Conservation (phyloP, 2,113 vertebrate genomes). For the Callipepla squamata region DNA sequence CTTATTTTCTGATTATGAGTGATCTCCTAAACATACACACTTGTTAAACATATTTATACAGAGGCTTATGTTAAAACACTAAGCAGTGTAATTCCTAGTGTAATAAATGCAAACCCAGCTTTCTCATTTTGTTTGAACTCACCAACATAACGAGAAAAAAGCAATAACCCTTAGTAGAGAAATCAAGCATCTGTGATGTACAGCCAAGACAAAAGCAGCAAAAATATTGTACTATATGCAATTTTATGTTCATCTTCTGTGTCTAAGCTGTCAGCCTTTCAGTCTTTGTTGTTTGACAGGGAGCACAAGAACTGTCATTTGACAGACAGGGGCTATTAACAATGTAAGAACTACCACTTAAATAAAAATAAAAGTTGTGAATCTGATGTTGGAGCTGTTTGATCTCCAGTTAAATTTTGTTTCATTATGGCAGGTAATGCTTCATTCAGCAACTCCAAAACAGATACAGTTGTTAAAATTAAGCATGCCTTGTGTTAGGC, state of each 20-base stretch:
- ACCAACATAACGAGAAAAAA: neutral
- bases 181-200: neutral
- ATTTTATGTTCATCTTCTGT: neutral
- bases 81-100: neutral
- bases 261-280: constrained; percentile 14
- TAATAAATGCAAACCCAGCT: neutral
- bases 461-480: neutral
- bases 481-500: neutral
- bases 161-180: neutral
- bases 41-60: neutral
- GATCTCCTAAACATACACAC: neutral
- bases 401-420: neutral
- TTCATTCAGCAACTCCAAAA: neutral
- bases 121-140: neutral
- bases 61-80: neutral
- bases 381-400: neutral
- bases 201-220: constrained; percentile 19
- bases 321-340: constrained; percentile 23
- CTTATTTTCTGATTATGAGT: neutral
- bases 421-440: neutral
- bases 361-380: constrained; percentile 21
- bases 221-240: neutral
- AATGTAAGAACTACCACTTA: constrained; percentile 31
- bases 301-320: constrained; percentile 14
- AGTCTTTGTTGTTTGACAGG: constrained; percentile 12